phyloP scores from a whole-genome alignment of 2,113 vertebrate species.

The Nesogale talazaci region DNA sequence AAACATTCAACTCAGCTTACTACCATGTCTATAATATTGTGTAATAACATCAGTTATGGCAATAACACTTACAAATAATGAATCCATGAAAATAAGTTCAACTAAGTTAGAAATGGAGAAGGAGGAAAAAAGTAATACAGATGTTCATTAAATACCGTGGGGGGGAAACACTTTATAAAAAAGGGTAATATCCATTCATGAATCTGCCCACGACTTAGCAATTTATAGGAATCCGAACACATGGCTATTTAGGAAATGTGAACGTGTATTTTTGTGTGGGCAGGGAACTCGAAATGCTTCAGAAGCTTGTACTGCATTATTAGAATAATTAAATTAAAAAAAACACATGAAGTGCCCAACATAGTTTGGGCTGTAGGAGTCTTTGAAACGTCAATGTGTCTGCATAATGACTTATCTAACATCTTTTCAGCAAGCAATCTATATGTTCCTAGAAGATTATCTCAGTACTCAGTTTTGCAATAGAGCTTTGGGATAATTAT shows the following conservation, averaged over 20 bases:
- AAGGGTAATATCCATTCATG: neutral
- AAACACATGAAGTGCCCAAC: slow-evolving; percentile 70
- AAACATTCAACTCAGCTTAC: slow-evolving; percentile 52
- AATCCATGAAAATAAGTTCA: neutral
- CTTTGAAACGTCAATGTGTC: neutral
- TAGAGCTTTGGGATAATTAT: neutral
- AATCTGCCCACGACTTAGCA: neutral
- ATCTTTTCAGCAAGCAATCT: slow-evolving; percentile 29
- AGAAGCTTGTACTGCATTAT: slow-evolving; percentile 50
- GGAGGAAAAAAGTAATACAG: neutral
- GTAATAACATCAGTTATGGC: slow-evolving; percentile 61
- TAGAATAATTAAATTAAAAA: slow-evolving; percentile 18
- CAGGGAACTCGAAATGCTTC: slow-evolving; percentile 45
- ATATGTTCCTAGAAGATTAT: neutral
- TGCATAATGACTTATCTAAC: neutral
- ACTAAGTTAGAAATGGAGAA: neutral
- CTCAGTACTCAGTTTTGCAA: neutral
- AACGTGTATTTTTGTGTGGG: slow-evolving; percentile 58
- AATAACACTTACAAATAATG: neutral
- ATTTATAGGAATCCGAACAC: neutral
- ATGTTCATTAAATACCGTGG: neutral
- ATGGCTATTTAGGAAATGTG: slow-evolving; percentile 18
- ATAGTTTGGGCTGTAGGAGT: slow-evolving; percentile 75
- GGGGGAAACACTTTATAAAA: neutral
- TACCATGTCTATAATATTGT: slow-evolving; percentile 24